Percentiles rank a stretch among this genome's conserved stretches.
phyloP scores from a whole-genome alignment of 2,888 invertebrate genomes.

The Ryuthela nishihirai region DNA sequence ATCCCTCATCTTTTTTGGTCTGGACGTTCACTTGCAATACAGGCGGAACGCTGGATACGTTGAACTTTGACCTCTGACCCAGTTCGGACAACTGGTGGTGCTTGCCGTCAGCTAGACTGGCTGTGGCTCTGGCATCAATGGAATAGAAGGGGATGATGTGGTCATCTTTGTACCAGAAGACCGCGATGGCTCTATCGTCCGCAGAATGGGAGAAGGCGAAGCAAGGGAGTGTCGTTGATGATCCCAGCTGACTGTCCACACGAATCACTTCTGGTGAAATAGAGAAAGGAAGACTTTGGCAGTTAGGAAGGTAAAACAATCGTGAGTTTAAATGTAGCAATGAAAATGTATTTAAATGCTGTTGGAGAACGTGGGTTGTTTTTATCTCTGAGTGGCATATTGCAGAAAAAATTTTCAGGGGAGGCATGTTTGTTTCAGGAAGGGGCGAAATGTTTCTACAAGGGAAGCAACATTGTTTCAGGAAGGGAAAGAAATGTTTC shows the following conservation, averaged over 20 bases:
- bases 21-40: conserved; percentile 17
- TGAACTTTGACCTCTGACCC: conserved; percentile 13
- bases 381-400: too few species aligned
- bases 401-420: too few species aligned
- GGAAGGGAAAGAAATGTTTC: too few species aligned
- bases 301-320: too few species aligned
- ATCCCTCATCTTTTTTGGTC: conserved; percentile 10
- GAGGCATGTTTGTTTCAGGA: too few species aligned
- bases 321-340: too few species aligned
- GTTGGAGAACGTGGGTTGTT: too few species aligned
- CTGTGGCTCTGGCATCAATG: conserved; percentile 13
- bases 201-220: conserved; percentile 9
- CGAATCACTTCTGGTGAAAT: conserved; percentile 4
- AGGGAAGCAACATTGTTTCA: too few species aligned
- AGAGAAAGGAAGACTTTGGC: too few species aligned
- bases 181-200: conserved; percentile 19
- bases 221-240: conserved; percentile 15
- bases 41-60: conserved; percentile 9
- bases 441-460: too few species aligned
- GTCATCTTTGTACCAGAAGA: conserved; percentile 35
- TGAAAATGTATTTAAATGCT: too few species aligned
- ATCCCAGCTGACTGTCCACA: conserved; percentile 15
- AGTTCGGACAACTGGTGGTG: conserved; percentile 18
- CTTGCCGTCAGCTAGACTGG: conserved; percentile 8
- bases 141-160: conserved; percentile 29